Evolutionary conservation across 2,113 vertebrate species (phyloP), one percentile per base, ranked within the genome.

Genomic region (Ahaetulla prasina): DNA sequence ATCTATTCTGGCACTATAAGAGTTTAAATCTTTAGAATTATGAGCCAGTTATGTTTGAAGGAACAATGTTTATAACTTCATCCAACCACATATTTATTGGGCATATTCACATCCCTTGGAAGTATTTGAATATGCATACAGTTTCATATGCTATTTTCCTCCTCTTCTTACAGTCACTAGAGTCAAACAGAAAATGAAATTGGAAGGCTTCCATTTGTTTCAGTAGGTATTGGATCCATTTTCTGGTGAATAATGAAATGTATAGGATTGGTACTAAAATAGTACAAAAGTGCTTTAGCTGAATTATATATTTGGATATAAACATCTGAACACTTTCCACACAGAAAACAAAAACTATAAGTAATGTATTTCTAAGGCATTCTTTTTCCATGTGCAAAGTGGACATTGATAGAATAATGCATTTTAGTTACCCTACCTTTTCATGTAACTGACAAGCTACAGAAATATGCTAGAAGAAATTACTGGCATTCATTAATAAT

Each of bases 11-110:
- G 95, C 95, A 89, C 55, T 94, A 90, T 92, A 95, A 39, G 90
- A 55, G 50, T 90, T 95, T 95, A 50, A 95, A 50, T 80, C 57
- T 93, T 87, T 91, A 95, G 93, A 96, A 95, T 93, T 89, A 88
- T 88, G 88, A 74, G n/a, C 94, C 91, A 92, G 54, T 95, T 91
- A 54, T 22, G 84, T 92, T 16, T 68, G 30, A 86, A 94, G 94
- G 80, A 96, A 95, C 89, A 89, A 97, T 54, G 53, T 93, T 92
- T 94, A 94, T 80, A 87, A 92, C 93, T 94, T 94, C 88, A 89
- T 89, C 63, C 68, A 95, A 68, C 50, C 35, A 54, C 20, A 1
- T 60, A 74, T 95, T 96, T 95, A 1, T 92, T 93, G 52, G 6
- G 52, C 90, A 3, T 39, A 18, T 50, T 87, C 54, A 39, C 47